Conservation (phyloP, 2,113 vertebrate species). For the Pseudorasbora parva region DNA sequence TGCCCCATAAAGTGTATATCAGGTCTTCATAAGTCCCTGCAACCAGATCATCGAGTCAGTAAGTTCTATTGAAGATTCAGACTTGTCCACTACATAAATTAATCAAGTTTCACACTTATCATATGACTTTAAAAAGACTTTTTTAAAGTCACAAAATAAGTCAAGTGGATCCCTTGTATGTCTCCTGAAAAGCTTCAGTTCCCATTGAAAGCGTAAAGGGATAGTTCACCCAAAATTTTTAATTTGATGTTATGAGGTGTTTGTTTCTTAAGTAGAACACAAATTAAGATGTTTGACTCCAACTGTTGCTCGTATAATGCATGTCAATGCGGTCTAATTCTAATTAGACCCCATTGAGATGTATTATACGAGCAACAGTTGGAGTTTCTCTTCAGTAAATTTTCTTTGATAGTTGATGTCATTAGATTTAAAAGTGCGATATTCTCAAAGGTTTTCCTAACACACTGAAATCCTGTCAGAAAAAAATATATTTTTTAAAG, state of each 20-base stretch:
- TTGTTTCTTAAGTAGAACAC: no score
- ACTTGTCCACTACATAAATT: neutral
- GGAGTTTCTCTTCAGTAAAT: slow-evolving; percentile 18
- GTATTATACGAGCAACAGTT: no score
- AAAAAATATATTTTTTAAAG: slow-evolving; percentile 7
- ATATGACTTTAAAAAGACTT: neutral
- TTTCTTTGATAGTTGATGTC: slow-evolving; percentile 13
- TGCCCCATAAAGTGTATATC: neutral
- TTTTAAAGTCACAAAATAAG: neutral
- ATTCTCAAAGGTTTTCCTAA: neutral
- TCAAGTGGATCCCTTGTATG: neutral
- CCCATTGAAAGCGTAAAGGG: slow-evolving; percentile 35
- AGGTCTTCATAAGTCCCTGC: neutral
- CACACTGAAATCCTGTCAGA: neutral
- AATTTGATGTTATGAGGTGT: no score
- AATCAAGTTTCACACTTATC: neutral
- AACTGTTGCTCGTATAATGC: no score
- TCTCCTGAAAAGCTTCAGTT: neutral
- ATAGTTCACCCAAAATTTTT: no score
- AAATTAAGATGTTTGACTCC: no score
- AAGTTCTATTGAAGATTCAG: neutral
- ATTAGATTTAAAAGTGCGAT: slow-evolving; percentile 20
- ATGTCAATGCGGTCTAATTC: no score
- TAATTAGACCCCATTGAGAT: no score
- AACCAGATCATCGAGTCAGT: neutral